These are phyloP conservation scores for Melolontha melolontha DNA, from an alignment of 2,888 invertebrate species.

Conservation along the genomic window DNA sequence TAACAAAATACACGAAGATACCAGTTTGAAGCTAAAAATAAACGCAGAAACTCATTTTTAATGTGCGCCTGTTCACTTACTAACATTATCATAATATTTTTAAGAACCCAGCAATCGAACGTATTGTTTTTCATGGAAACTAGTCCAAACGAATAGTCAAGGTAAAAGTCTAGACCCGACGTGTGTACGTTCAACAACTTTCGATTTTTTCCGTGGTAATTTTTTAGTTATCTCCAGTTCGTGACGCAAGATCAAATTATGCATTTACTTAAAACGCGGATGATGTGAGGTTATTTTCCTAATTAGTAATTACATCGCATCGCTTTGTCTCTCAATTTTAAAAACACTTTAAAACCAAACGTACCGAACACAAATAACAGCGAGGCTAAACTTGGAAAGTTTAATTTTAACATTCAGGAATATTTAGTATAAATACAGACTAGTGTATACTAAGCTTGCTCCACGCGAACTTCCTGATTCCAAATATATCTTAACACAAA, in stretches of 20 bases:
- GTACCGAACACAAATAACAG: slow-evolving; percentile 4
- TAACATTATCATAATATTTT: no score
- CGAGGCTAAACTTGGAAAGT: slow-evolving; percentile 32
- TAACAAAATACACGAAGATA: no score
- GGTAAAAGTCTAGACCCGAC: slow-evolving; percentile 36
- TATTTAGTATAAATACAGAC: slow-evolving; percentile 32
- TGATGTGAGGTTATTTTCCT: no score
- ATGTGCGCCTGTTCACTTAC: no score
- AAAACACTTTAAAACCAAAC: not conserved
- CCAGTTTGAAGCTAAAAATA: no score
- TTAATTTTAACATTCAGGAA: slow-evolving; percentile 32
- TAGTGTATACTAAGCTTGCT: slow-evolving; percentile 13
- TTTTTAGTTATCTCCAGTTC: not conserved
- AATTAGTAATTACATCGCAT: no score
- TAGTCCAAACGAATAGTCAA: slow-evolving; percentile 34
- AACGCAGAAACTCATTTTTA: no score
- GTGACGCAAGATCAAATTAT: no score
- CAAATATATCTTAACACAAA: slow-evolving; percentile 33
- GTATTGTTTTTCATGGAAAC: slow-evolving; percentile 9
- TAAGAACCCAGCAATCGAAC: no score
- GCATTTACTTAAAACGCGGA: no score
- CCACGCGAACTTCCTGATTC: slow-evolving; percentile 34
- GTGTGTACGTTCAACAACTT: not conserved
- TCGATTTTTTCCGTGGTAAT: no score
- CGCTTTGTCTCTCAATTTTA: no score